Conservation (phyloP, 2,113 vertebrate species). For the Cyanocitta stelleri region DNA sequence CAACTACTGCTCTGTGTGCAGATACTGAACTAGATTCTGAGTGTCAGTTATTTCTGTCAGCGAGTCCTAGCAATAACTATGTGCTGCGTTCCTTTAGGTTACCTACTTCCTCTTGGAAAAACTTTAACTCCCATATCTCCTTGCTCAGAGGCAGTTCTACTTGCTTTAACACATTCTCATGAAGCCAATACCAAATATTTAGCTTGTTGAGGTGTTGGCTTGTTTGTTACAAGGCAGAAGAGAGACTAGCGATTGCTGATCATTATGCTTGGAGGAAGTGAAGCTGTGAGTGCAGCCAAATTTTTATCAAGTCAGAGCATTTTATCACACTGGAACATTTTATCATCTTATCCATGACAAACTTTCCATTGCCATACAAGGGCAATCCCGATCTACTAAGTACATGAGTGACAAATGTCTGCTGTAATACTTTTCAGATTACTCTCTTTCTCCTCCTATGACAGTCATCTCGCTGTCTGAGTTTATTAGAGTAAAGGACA, state of each 20-base stretch:
- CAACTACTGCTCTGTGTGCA: background rate
- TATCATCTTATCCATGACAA: background rate
- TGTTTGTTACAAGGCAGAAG: background rate
- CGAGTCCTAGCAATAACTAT: background rate
- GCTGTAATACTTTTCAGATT: background rate
- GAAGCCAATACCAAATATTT: background rate
- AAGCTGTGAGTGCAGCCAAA: background rate
- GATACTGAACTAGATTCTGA: background rate
- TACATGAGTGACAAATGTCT: background rate
- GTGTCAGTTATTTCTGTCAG: background rate
- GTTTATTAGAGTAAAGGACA: background rate
- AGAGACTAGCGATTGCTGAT: background rate
- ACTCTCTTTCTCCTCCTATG: background rate
- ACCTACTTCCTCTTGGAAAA: background rate
- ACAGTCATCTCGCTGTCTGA: background rate
- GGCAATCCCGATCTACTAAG: background rate
- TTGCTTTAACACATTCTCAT: background rate
- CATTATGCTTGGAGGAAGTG: background rate
- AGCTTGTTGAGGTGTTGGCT: background rate
- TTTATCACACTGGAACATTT: background rate
- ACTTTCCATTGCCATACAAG: background rate
- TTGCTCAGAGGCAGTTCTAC: background rate
- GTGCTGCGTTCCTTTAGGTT: background rate
- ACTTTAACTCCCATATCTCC: background rate
- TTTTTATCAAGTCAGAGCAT: background rate